Evolutionary conservation across 2,113 vertebrate species (phyloP).

Genomic region (Henicopernis longicauda): DNA sequence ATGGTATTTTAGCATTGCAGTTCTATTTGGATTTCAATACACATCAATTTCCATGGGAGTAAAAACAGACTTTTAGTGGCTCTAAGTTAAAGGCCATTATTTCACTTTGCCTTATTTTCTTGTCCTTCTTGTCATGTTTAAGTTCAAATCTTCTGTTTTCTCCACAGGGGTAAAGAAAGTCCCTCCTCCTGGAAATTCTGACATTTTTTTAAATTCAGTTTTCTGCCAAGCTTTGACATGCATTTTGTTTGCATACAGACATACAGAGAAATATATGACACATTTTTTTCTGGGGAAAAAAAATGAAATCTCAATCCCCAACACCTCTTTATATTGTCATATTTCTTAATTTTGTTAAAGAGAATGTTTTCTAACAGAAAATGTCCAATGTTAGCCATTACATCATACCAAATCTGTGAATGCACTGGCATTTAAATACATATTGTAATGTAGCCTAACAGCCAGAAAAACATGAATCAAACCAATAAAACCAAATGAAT

Average conservation of each 20-base stretch:
- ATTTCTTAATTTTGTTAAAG: background rate
- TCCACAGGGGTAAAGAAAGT: background rate
- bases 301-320: background rate
- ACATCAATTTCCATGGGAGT: background rate
- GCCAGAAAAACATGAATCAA: background rate
- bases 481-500: background rate
- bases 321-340: background rate
- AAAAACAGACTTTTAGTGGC: background rate
- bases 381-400: rapidly evolving
- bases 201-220: background rate
- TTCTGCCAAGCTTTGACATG: background rate
- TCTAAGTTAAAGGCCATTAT: background rate
- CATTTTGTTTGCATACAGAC: background rate
- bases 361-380: background rate
- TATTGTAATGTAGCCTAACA: background rate
- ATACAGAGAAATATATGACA: background rate
- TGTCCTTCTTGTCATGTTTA: background rate
- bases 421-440: background rate
- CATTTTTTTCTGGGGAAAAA: background rate
- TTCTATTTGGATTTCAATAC: background rate
- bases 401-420: background rate
- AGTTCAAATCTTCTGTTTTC: background rate
- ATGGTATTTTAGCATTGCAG: background rate
- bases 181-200: background rate
- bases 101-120: background rate